These are phyloP conservation scores for Megaceryle maxima DNA, from an alignment of 2,113 vertebrate species.

Conservation along the genomic window DNA sequence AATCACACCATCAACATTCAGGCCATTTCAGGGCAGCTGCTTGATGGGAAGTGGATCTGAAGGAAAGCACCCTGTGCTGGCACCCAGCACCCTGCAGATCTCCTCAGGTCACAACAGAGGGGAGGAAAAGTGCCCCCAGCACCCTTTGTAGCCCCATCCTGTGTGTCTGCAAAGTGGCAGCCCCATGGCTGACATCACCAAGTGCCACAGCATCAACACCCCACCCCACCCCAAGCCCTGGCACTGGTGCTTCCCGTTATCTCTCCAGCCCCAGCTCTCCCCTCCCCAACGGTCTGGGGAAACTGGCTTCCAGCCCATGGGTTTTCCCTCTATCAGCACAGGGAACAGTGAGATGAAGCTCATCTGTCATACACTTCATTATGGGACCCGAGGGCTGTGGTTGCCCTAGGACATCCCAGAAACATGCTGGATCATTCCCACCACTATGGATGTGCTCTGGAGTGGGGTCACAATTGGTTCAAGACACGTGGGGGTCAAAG, in stretches of 20 bases:
- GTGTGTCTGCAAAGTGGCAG: neutral
- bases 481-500: neutral
- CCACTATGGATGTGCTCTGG: accelerated
- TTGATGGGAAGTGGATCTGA: neutral
- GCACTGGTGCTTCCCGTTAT: neutral
- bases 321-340: neutral
- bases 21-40: neutral
- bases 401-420: neutral
- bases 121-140: neutral
- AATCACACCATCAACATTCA: neutral
- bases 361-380: accelerated
- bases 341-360: neutral
- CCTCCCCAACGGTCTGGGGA: constrained; percentile 41
- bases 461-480: neutral
- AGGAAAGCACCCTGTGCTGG: neutral
- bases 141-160: neutral
- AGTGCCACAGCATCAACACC: neutral
- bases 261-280: constrained; percentile 27
- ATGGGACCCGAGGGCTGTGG: neutral
- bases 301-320: neutral
- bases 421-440: accelerated
- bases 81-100: neutral
- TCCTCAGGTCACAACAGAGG: neutral
- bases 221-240: neutral
- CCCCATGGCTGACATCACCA: accelerated